Conservation (phyloP, 2,113 vertebrate species). For the Neomonachus schauinslandi region DNA sequence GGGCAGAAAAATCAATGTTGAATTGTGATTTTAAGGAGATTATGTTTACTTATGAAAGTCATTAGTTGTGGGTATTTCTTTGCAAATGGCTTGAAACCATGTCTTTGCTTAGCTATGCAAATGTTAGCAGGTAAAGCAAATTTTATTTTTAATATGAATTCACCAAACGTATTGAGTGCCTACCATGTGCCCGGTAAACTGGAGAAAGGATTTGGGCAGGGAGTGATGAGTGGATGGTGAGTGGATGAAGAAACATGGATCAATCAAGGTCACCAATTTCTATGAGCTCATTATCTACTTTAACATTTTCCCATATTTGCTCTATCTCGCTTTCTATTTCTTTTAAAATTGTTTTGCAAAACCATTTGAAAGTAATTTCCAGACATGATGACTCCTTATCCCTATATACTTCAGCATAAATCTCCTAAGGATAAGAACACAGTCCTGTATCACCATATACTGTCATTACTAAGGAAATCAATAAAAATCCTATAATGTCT, state of each 20-base stretch:
- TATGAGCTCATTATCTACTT: background rate
- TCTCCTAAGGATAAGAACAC: background rate
- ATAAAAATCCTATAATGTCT: background rate
- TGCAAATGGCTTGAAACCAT: background rate
- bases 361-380: slow-evolving; percentile 1
- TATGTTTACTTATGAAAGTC: background rate
- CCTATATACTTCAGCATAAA: background rate
- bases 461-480: background rate
- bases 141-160: slow-evolving; percentile 36
- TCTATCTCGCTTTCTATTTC: background rate
- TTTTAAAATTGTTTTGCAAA: background rate
- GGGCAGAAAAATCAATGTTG: background rate
- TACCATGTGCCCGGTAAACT: background rate
- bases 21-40: background rate
- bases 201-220: background rate
- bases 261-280: background rate
- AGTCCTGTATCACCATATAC: background rate
- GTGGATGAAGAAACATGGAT: background rate
- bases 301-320: background rate
- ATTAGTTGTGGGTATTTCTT: background rate
- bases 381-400: background rate
- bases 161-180: background rate
- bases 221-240: background rate
- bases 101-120: background rate
- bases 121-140: background rate